These are phyloP conservation scores for Sebastes diaconus DNA, from an alignment of 2,797 vertebrate species.

Conservation along the genomic window DNA sequence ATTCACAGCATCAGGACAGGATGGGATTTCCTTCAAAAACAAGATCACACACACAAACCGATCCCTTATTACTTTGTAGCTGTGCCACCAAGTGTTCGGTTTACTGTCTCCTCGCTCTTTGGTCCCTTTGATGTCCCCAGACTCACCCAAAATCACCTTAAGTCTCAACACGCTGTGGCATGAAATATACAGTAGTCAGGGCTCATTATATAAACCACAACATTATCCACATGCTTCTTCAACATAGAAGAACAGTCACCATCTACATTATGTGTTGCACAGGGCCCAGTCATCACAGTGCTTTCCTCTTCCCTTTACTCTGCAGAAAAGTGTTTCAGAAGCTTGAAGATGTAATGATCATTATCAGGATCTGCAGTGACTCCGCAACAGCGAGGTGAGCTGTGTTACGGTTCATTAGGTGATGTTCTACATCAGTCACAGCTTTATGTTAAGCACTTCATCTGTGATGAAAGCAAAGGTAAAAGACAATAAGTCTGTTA, in stretches of 20 bases:
- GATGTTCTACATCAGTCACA: background rate
- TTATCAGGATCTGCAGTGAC: background rate
- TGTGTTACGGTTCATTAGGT: background rate
- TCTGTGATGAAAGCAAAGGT: slow-evolving; percentile 3
- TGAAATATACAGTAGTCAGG: slow-evolving; percentile 25
- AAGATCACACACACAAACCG: background rate
- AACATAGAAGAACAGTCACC: background rate
- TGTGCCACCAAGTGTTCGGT: slow-evolving; percentile 20
- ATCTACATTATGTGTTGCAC: background rate
- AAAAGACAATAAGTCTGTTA: background rate
- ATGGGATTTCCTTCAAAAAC: background rate
- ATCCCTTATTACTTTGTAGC: slow-evolving; percentile 23
- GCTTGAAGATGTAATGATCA: slow-evolving; percentile 1
- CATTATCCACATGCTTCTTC: background rate
- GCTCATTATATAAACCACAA: slow-evolving; percentile 29
- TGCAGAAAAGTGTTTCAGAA: background rate
- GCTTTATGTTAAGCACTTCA: background rate
- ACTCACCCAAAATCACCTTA: slow-evolving; percentile 25
- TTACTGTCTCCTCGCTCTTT: slow-evolving; percentile 10
- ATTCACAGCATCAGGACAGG: background rate
- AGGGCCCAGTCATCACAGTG: background rate
- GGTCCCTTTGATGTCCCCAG: slow-evolving; percentile 52
- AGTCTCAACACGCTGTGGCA: slow-evolving; percentile 40
- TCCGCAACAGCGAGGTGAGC: background rate
- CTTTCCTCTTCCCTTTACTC: background rate